Evolutionary conservation across 2,888 invertebrate species (phyloP).

Genomic region (Graphium colonna): DNA sequence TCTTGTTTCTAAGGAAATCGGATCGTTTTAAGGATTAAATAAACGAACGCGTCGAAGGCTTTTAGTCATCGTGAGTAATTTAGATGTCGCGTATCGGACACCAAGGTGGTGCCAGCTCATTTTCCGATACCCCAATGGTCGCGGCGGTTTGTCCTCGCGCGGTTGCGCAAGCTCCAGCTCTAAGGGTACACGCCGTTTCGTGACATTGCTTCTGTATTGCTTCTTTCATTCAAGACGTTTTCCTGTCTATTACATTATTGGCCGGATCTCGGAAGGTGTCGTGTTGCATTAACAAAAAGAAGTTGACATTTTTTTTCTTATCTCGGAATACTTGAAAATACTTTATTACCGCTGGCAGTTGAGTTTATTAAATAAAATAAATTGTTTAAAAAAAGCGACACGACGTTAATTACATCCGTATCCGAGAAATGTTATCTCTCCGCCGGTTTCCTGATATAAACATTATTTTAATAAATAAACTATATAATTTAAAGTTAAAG

Average conservation of each 20-base stretch:
- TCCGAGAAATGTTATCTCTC: slow-evolving; percentile 8
- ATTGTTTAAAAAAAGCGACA: slow-evolving; percentile 8
- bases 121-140: slow-evolving; percentile 33
- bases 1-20: not conserved
- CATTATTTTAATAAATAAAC: slow-evolving; percentile 3
- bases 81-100: slow-evolving; percentile 24
- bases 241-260: slow-evolving; percentile 46
- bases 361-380: slow-evolving; percentile 3
- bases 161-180: slow-evolving; percentile 47
- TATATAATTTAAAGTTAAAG: not conserved
- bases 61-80: slow-evolving; percentile 27
- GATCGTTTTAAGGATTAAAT: too few species aligned
- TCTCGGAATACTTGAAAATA: not conserved
- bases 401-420: slow-evolving; percentile 11
- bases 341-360: not conserved
- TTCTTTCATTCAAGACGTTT: slow-evolving; percentile 49
- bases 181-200: slow-evolving; percentile 49
- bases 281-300: not conserved
- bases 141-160: slow-evolving; percentile 49
- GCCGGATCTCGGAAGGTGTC: not conserved
- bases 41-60: too few species aligned
- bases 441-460: slow-evolving; percentile 6
- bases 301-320: not conserved
- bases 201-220: slow-evolving; percentile 61
- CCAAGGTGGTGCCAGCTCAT: slow-evolving; percentile 23